phyloP scores from a whole-genome alignment of 2,888 invertebrate genomes.

The Aelia acuminata region DNA sequence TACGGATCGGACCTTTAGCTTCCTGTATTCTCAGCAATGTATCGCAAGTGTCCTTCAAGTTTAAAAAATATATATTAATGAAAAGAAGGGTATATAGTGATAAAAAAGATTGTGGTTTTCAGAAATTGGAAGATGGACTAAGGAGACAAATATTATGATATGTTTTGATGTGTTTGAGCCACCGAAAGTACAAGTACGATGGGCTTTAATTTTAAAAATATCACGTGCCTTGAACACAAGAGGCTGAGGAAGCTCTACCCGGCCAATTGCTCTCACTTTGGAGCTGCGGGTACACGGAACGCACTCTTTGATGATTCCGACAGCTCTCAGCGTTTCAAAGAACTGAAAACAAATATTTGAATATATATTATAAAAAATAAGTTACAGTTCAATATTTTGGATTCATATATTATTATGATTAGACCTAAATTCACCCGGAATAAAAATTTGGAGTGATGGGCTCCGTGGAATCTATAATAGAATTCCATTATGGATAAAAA shows the following conservation, averaged over 20 bases:
- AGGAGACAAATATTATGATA: too few species aligned
- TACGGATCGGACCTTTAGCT: neutral
- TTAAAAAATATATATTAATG: neutral
- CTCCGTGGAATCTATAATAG: too few species aligned
- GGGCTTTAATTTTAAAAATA: neutral
- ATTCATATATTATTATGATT: too few species aligned
- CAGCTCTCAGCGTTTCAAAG: neutral
- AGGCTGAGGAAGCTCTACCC: neutral
- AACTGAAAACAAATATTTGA: neutral
- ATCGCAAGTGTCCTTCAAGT: neutral
- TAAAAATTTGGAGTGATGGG: too few species aligned
- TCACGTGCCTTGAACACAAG: constrained; percentile 2
- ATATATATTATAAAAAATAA: too few species aligned
- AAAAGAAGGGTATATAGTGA: neutral
- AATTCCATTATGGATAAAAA: too few species aligned
- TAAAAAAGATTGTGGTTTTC: too few species aligned
- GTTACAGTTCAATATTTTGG: too few species aligned
- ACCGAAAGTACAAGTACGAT: too few species aligned
- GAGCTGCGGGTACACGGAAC: neutral
- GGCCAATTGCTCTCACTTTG: constrained; percentile 23
- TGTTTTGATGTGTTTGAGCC: too few species aligned
- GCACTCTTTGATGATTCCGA: neutral
- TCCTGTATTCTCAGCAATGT: neutral
- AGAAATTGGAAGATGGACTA: too few species aligned
- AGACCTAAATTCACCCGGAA: too few species aligned